These are phyloP conservation scores for Acromyrmex heyeri DNA, from an alignment of 1,140 invertebrate species.

Conservation along the genomic window DNA sequence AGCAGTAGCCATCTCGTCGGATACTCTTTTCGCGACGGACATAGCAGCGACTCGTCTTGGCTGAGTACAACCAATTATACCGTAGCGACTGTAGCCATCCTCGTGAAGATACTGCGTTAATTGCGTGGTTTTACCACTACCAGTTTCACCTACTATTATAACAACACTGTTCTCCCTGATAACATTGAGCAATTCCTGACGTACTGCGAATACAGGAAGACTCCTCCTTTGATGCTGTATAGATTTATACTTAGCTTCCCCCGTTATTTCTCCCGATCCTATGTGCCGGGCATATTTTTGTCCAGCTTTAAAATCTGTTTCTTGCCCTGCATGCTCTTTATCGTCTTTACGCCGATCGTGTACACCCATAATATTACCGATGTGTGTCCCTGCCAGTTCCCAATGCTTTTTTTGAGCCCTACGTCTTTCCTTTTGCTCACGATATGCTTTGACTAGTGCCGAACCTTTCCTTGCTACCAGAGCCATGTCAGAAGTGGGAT, in stretches of 20 bases:
- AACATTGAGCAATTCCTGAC: conserved; percentile 96
- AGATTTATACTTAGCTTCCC: conserved; percentile 95
- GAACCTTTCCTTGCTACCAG: conserved; percentile 98
- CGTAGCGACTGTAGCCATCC: conserved; percentile 97
- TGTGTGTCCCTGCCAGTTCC: conserved; percentile 98
- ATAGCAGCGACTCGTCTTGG: conserved; percentile 96
- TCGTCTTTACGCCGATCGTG: conserved; percentile 91
- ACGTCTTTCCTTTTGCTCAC: conserved; percentile 98
- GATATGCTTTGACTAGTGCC: conserved; percentile 94
- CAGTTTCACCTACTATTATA: conserved; percentile 99
- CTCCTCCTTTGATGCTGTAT: conserved; percentile 96
- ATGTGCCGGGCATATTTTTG: conserved; percentile 99
- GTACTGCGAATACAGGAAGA: conserved; percentile 98
- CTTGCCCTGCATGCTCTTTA: conserved; percentile 88
- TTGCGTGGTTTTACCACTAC: conserved; percentile 99
- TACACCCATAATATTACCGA: conserved; percentile 98
- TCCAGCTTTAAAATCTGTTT: conserved; percentile 92
- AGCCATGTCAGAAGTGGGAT: conserved; percentile 99
- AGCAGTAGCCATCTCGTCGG: conserved; percentile 98
- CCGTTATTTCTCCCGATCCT: conserved; percentile 91
- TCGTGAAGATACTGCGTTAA: conserved; percentile 99
- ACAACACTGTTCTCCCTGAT: conserved; percentile 98
- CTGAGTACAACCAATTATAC: conserved; percentile 97
- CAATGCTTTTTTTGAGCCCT: conserved; percentile 99
- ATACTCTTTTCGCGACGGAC: conserved; percentile 99